A percentile compares a stretch with the other conserved stretches of the same genome.
Conservation (phyloP, 2,113 vertebrate genomes). For the Otus sunia region DNA sequence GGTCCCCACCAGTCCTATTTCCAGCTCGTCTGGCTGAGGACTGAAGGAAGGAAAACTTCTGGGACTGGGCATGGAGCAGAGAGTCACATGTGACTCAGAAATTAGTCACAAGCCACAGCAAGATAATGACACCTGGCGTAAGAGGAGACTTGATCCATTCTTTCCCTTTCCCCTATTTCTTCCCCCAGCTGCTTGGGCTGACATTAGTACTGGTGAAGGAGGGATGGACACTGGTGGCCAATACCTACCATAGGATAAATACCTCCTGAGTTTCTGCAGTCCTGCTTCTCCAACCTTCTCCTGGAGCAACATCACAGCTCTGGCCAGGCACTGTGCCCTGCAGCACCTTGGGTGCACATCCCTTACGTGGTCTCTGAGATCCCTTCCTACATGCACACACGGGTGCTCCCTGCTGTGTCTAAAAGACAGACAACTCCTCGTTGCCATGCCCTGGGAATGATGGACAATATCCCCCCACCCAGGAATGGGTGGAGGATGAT, state of each 20-base stretch:
- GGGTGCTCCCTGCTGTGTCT: neutral
- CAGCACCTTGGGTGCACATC: neutral
- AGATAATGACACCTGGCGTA: neutral
- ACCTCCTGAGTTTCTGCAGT: neutral
- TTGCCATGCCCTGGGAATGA: neutral
- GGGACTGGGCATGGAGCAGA: neutral
- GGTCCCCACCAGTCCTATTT: neutral
- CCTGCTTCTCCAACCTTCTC: neutral
- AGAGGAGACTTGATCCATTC: neutral
- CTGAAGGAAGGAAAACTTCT: neutral
- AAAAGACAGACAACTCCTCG: neutral
- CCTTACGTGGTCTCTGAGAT: neutral
- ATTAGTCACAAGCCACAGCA: neutral
- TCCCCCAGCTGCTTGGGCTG: neutral
- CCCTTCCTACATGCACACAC: neutral
- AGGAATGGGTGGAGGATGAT: accelerated
- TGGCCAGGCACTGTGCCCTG: neutral
- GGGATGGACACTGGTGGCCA: neutral
- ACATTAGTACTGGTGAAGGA: neutral
- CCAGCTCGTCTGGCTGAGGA: neutral
- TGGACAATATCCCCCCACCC: neutral
- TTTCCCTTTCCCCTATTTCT: constrained; percentile 18
- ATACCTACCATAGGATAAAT: neutral
- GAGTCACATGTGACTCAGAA: neutral
- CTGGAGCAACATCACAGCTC: neutral